Evolutionary conservation across 1,140 invertebrate genomes (phyloP), one percentile per base, ranked within the genome.

Genomic region (Batillaria attramentaria): DNA sequence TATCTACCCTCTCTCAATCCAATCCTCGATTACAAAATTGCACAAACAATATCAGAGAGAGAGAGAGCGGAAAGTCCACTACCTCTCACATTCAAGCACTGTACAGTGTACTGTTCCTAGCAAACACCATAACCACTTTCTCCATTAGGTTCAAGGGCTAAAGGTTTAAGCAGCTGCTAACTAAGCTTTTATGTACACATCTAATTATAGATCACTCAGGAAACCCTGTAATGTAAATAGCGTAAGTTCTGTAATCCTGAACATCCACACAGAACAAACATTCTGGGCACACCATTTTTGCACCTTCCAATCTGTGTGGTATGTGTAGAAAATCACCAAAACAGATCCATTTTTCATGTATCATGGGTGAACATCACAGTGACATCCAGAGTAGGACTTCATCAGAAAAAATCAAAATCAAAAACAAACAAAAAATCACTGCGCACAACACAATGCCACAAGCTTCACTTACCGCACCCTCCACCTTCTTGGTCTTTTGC

Each of bases 401-500:
- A 16, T 0, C 8, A 62, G 20, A 6, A 62, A 5, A 62, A 16
- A 62, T 18, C n/a, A 16, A 31, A 66, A 66, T 10, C 0, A 69
- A 41, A 42, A 42, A 18, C n/a, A 16, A 0, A 41, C 10, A 46
- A 70, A 39, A 3, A n/a, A 39, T 37, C 39, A 46, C 5, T n/a
- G 18, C 20, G 57, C n/a, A 16, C 20, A 66, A 66, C n/a, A n/a
- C 0, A 69, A 41, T n/a, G 10, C 13, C n/a, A 16, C 0, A 41
- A 18, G 33, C 43, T 42, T 13, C 24, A 39, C 39, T 37, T 31
- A 24, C 54, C 6, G 57, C 54, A 37, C 37, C 46, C 31, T 33
- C 37, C n/a, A 35, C 54, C 57, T 75, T 75, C 73, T 75, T 75
- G 60, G 73, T 35, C 57, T 75, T 75, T 28, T 75, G 73, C 37